Evolutionary conservation across 2,888 invertebrate genomes (phyloP).

Genomic region (Agrotis puta): DNA sequence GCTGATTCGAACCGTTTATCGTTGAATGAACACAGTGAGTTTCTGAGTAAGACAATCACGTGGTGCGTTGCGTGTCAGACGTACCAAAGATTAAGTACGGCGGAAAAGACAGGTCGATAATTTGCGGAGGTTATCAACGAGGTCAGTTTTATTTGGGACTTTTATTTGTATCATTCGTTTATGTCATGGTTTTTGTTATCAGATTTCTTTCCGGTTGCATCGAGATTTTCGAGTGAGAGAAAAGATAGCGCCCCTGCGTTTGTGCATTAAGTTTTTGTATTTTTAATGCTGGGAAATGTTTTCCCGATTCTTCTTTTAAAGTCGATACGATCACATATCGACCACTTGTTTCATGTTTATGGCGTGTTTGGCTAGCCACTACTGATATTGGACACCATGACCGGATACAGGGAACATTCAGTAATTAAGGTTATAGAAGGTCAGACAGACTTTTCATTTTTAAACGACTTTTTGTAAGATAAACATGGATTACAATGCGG

Average conservation of each 20-base stretch:
- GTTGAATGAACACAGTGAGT: constrained; percentile 74
- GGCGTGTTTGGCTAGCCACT: too few species aligned
- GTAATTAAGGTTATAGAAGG: too few species aligned
- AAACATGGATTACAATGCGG: constrained; percentile 3
- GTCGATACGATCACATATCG: too few species aligned
- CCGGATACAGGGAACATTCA: neutral
- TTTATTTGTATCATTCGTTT: neutral
- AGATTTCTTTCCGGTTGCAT: too few species aligned
- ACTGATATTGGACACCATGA: too few species aligned
- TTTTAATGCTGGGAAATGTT: too few species aligned
- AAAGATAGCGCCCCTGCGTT: too few species aligned
- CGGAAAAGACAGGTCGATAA: constrained; percentile 40
- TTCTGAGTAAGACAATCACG: constrained; percentile 74
- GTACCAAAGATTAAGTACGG: constrained; percentile 63
- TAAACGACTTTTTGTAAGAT: too few species aligned
- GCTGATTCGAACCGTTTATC: constrained; percentile 71
- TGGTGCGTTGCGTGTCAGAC: constrained; percentile 69
- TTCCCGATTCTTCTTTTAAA: too few species aligned
- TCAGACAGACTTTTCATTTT: neutral
- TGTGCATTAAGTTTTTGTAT: too few species aligned
- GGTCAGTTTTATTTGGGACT: constrained; percentile 18
- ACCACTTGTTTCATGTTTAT: too few species aligned
- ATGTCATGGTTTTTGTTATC: neutral
- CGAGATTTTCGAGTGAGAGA: too few species aligned
- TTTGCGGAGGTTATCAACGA: constrained; percentile 30